Evolutionary conservation across 1,140 invertebrate species (phyloP), one percentile per base, ranked within the genome.

Genomic region (Drosophila pseudoananassae): DNA sequence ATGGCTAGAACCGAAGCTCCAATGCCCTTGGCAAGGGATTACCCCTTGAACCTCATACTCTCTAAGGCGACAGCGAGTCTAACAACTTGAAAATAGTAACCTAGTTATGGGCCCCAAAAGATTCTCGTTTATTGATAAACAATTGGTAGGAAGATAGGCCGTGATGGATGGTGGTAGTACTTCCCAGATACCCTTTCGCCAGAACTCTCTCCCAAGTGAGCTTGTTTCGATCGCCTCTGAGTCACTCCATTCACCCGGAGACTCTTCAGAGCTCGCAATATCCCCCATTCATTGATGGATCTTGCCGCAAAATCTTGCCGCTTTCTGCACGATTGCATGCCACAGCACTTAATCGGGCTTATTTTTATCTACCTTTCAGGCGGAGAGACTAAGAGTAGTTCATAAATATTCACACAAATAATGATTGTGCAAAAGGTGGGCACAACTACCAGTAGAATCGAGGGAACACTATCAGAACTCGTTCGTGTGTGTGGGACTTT

Each of bases 391-490:
- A 7, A 7, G 25, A 27, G 25, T 7, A 69, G 50, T 69, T 69
- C 65, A 69, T 69, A 69, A 69, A 69, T 69, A 69, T 69, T 69
- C 65, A 69, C 50, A 56, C 63, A 69, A 56, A 68, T 47, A 68
- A 68, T 56, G 63, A 55, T 69, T 69, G 65, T 68, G 65, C 65
- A 69, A 69, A 36, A 69, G 63, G 57, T 76, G 58, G 61, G 40
- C 66, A 72, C 73, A 77, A 58, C 56, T 31, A 58, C 72, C 59
- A 38, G 43, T 25, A 12, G 23, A 40, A 17, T 10, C 43, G 14
- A n/a, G 38, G n/a, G 14, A 43, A 50, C 65, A 70, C 82, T 87
- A 85, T 87, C 82, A 64, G 25, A 55, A 45, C 23, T 75, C 29
- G 29, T 40, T 40, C 9, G 47, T 27, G 23, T 66, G 72, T 55